phyloP scores from a whole-genome alignment of 2,113 vertebrate species.

The Cyanoliseus patagonus region DNA sequence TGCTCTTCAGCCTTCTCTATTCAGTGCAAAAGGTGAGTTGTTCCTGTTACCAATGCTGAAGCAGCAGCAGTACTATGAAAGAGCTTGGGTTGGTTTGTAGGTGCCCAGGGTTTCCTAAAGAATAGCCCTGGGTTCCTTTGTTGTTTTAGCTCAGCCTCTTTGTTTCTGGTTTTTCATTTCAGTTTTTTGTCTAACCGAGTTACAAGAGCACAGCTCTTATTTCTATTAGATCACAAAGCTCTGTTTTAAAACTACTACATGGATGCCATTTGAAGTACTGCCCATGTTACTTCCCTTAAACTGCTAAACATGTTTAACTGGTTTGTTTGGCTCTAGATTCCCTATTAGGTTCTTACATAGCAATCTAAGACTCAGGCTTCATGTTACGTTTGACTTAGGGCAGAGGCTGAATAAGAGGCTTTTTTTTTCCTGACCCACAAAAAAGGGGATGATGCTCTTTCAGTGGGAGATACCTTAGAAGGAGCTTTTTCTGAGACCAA shows the following conservation, averaged over 20 bases:
- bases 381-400: background rate
- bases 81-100: background rate
- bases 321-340: background rate
- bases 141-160: background rate
- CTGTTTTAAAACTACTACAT: background rate
- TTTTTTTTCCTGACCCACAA: background rate
- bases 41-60: background rate
- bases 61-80: background rate
- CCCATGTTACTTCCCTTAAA: background rate
- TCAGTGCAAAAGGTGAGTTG: background rate
- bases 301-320: background rate
- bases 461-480: rapidly evolving
- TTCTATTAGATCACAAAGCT: background rate
- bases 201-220: background rate
- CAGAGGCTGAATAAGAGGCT: background rate
- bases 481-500: background rate
- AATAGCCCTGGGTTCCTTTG: background rate
- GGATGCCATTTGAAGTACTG: background rate
- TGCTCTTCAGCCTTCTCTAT: background rate
- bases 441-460: background rate
- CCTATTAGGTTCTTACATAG: background rate
- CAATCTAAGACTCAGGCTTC: background rate
- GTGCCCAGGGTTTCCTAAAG: background rate
- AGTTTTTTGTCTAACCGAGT: background rate
- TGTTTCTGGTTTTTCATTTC: background rate